A percentile compares a stretch with the other conserved stretches of the same genome.
Conservation (phyloP, 2,113 vertebrate species). For the Pelecanus crispus region DNA sequence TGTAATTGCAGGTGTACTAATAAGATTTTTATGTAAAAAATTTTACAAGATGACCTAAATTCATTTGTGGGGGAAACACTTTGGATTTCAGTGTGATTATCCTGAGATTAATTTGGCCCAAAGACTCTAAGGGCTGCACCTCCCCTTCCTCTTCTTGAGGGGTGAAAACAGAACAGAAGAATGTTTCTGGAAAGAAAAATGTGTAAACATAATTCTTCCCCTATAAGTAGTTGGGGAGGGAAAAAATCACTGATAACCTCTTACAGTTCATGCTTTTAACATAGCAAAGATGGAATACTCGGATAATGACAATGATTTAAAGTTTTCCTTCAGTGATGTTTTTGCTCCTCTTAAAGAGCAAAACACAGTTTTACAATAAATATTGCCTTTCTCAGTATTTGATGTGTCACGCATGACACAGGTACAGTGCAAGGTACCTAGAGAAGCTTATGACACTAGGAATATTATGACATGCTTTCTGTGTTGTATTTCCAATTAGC, state of each 20-base stretch:
- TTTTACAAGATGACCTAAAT: constrained; percentile 10
- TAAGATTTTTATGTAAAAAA: not conserved
- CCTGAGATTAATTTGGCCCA: not conserved
- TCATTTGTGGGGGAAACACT: not conserved
- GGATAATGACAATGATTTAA: not conserved
- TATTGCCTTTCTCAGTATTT: not conserved
- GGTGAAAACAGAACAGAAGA: constrained; percentile 19
- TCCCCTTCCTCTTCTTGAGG: constrained; percentile 20
- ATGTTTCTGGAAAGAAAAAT: constrained; percentile 49
- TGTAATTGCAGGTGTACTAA: not conserved
- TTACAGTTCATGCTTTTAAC: constrained; percentile 38
- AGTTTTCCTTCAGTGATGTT: not conserved
- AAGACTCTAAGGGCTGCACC: not conserved
- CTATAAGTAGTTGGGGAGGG: not conserved
- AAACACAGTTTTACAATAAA: constrained; percentile 28
- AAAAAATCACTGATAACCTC: constrained; percentile 40
- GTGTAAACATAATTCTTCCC: constrained; percentile 69
- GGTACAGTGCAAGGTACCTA: not conserved
- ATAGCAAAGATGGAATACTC: constrained; percentile 24
- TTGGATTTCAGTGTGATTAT: not conserved
- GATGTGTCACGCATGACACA: constrained; percentile 24
- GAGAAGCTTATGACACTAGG: not conserved
- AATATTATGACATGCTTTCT: not conserved
- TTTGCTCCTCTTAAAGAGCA: not conserved
- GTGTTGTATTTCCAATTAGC: not conserved